Evolutionary conservation across 2,113 vertebrate genomes (phyloP).

Genomic region (Chaetorhynchus papuensis): DNA sequence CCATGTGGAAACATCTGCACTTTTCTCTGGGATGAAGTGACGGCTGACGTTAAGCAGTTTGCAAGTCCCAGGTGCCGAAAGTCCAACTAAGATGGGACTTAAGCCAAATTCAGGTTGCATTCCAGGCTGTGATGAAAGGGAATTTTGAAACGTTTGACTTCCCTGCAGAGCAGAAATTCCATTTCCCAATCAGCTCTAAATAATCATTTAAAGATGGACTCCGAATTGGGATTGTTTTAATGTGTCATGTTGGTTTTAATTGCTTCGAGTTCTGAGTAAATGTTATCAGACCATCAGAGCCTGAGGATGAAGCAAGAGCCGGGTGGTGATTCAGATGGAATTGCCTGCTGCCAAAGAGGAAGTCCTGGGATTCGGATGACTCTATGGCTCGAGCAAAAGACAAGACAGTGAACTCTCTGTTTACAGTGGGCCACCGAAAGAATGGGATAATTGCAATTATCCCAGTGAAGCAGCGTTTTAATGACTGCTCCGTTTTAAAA

Average conservation of each 20-base stretch:
- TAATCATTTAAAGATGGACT: constrained; percentile 39
- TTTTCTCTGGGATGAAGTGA: constrained; percentile 27
- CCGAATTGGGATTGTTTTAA: neutral
- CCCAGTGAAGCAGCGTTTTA: neutral
- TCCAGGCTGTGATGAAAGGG: constrained; percentile 42
- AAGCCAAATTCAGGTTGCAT: constrained; percentile 56
- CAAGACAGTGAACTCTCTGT: constrained; percentile 66
- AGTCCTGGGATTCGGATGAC: constrained; percentile 47
- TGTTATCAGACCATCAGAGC: constrained; percentile 47
- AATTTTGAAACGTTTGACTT: constrained; percentile 10
- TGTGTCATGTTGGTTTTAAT: constrained; percentile 42
- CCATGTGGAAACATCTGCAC: constrained; percentile 27
- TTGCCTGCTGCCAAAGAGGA: constrained; percentile 39
- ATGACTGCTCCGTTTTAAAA: constrained; percentile 1
- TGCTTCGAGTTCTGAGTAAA: neutral
- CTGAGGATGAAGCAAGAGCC: constrained; percentile 41
- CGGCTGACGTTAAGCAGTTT: constrained; percentile 42
- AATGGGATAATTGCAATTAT: constrained; percentile 65
- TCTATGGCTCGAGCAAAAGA: constrained; percentile 20
- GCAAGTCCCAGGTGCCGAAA: constrained; percentile 43
- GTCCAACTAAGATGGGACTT: constrained; percentile 31
- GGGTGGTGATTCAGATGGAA: constrained; percentile 24
- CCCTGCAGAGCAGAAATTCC: constrained; percentile 41
- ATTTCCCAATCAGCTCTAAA: constrained; percentile 35
- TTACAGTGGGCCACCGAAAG: constrained; percentile 52